These are phyloP conservation scores for Telmatochromis sp. DNA, from an alignment of 2,113 vertebrate genomes.

Conservation along the genomic window DNA sequence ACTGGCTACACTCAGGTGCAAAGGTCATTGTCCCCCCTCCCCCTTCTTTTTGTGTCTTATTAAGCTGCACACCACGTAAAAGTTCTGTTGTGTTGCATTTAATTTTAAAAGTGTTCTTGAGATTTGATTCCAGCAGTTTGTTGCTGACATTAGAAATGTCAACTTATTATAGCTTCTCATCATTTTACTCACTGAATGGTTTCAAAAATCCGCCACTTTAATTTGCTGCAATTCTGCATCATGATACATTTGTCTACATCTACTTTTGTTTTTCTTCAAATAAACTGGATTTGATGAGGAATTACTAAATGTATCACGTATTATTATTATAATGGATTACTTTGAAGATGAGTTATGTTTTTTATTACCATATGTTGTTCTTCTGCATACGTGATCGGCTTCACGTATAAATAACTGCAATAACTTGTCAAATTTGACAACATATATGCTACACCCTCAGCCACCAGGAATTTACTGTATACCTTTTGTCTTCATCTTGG, in stretches of 20 bases:
- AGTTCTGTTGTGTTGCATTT: not conserved
- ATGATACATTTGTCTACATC: not conserved
- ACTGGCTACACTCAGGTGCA: not conserved
- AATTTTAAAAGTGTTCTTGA: not conserved
- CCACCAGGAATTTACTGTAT: not conserved
- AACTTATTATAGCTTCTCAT: not conserved
- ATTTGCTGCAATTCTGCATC: not conserved
- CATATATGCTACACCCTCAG: not conserved
- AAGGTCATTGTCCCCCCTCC: accelerated
- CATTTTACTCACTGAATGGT: not conserved
- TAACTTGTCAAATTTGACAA: not conserved
- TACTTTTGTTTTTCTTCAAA: not conserved
- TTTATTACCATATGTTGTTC: not conserved
- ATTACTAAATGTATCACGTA: not conserved
- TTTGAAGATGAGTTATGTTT: not conserved
- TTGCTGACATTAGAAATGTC: not conserved
- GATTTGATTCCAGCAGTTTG: not conserved
- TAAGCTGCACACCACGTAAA: accelerated
- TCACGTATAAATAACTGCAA: not conserved
- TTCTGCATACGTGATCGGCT: not conserved
- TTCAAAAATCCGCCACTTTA: not conserved
- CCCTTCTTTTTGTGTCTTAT: not conserved
- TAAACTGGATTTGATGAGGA: not conserved
- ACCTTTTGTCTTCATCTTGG: not conserved
- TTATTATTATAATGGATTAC: too few species aligned